phyloP scores from a whole-genome alignment of 1,140 invertebrate species.

The Andrena cerasifolii region DNA sequence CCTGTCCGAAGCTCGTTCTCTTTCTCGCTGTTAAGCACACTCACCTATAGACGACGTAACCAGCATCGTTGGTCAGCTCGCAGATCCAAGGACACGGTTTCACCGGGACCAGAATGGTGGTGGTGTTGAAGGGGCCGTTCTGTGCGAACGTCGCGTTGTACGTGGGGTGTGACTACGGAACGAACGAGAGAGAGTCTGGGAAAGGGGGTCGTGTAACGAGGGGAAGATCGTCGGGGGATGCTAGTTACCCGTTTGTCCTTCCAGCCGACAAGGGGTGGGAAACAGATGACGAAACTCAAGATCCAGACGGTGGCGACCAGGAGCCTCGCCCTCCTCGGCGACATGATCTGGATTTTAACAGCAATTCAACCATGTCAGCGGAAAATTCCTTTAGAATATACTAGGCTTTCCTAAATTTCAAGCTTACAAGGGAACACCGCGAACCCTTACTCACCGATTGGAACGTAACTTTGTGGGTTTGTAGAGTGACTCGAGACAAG shows the following conservation, averaged over 20 bases:
- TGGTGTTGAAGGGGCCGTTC: constrained; percentile 74
- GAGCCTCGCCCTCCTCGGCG: constrained; percentile 91
- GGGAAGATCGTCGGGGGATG: constrained; percentile 3
- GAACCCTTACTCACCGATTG: too few species aligned
- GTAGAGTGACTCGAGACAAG: too few species aligned
- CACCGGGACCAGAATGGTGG: constrained; percentile 72
- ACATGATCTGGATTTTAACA: constrained; percentile 88
- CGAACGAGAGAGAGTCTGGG: background rate
- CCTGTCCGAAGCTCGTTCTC: too few species aligned
- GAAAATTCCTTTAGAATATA: too few species aligned
- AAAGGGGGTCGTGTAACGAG: constrained; percentile 1
- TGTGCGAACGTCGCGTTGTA: constrained; percentile 69
- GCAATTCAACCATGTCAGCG: background rate
- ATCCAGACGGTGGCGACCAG: constrained; percentile 96
- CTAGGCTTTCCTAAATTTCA: too few species aligned
- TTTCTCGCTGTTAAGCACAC: background rate
- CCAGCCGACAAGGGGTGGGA: constrained; percentile 97
- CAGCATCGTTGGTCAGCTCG: constrained; percentile 94
- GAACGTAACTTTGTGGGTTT: too few species aligned
- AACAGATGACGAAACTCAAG: constrained; percentile 97
- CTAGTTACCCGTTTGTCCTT: constrained; percentile 89
- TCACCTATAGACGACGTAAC: constrained; percentile 86
- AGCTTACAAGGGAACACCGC: too few species aligned
- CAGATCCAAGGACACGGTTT: constrained; percentile 91
- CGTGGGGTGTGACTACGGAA: constrained; percentile 63